Evolutionary conservation across 2,888 invertebrate genomes (phyloP), one percentile per base, ranked within the genome.

Genomic region (Blera fallax): DNA sequence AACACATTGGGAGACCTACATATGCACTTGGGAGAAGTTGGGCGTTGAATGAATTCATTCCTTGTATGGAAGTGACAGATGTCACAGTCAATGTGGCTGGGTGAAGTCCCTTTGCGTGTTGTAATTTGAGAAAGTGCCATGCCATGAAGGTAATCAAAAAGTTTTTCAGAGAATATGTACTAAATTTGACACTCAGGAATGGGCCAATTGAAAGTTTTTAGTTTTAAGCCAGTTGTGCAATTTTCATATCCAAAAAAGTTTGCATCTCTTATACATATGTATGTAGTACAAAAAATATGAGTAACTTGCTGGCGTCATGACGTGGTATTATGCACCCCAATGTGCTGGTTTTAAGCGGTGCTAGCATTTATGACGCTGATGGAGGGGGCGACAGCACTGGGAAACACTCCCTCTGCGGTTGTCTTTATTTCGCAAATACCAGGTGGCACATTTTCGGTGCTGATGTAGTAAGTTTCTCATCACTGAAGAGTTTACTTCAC

Each of bases 41-140:
- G 56, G 14, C 24, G 40, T 60, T 62, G 16, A 60, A 69, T 60
- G 48, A 50, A 79, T 72, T 72, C 16, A 14, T 27, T 72, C 37
- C 29, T 10, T 32, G 56, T 10, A 64, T 72, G 79, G 8, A 79
- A 65, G 48, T 79, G 79, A 48, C 79, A 72, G 27, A 48, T 58
- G 56, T 48, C 64, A 50, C 8, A 37, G n/a, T 11, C 43, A 16
- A 24, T n/a, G 27, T 32, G 54, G 43, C 43, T 50, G 14, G 27
- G n/a, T 11, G 16, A 34, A 56, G 11, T 18, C 8, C 37, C 52
- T 40, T 18, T 43, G 32, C n/a, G n/a, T 64, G 52, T 40, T 69
- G 34, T 60, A 43, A 29, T 62, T 60, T 67, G 27, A 34, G 37
- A 67, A n/a, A 56, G 21, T 60, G 40, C 14, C 58, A 58, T 24